Percentiles rank a stretch among this genome's conserved stretches.
phyloP scores from a whole-genome alignment of 2,888 invertebrate genomes.

The Temnothorax rugatulus region DNA sequence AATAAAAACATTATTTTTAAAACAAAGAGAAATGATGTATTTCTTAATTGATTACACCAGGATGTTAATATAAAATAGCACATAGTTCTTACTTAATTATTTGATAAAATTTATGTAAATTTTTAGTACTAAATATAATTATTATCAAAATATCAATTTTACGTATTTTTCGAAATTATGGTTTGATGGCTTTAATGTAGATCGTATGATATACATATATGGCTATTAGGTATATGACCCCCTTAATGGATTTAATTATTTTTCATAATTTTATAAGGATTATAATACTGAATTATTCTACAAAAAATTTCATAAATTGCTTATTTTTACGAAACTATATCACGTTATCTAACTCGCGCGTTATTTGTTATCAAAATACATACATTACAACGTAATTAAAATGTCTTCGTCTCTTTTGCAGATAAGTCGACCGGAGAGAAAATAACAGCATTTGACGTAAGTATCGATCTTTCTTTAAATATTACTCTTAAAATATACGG shows the following conservation, averaged over 20 bases:
- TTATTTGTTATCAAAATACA: conserved; percentile 34
- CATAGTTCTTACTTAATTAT: neutral
- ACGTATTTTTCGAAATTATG: neutral
- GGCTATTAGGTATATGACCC: neutral
- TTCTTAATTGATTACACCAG: neutral
- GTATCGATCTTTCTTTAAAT: conserved; percentile 81
- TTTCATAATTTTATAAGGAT: neutral
- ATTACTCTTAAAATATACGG: neutral
- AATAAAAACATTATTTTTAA: conserved; percentile 9
- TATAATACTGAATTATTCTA: neutral
- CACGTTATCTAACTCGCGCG: conserved; percentile 4
- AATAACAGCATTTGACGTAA: conserved; percentile 89
- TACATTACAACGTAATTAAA: conserved; percentile 58
- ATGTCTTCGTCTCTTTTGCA: conserved; percentile 81
- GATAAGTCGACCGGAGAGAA: conserved; percentile 89
- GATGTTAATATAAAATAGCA: neutral
- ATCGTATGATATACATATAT: neutral
- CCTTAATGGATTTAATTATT: neutral
- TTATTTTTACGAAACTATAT: neutral
- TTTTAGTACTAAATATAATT: neutral
- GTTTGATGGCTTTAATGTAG: neutral
- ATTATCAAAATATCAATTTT: neutral
- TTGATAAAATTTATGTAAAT: conserved; percentile 1
- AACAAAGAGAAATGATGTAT: neutral
- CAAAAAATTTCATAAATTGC: neutral